Conservation (phyloP, 1,140 invertebrate genomes). For the fruit fly (Drosophila melanogaster) region DNA sequence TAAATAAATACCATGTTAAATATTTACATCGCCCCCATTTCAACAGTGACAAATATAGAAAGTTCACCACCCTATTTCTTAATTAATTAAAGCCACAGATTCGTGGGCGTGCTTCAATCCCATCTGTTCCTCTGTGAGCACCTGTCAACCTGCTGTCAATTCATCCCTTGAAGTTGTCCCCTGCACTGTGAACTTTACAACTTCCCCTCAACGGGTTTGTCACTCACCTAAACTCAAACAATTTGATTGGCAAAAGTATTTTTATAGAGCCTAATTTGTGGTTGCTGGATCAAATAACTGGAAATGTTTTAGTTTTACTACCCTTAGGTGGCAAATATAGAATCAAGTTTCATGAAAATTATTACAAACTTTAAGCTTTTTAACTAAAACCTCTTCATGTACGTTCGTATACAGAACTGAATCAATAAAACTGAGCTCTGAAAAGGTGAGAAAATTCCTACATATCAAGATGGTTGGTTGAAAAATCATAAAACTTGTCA, state of each 20-base stretch:
- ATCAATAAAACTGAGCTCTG: too few species aligned
- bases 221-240: conserved; percentile 27
- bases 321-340: not conserved
- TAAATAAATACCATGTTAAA: not conserved
- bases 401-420: not conserved
- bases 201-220: conserved; percentile 12
- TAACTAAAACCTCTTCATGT: too few species aligned
- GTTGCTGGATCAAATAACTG: not conserved
- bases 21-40: conserved; percentile 9
- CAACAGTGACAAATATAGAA: not conserved
- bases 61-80: conserved; percentile 32
- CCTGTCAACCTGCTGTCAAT: conserved; percentile 71
- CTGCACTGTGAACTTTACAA: not conserved
- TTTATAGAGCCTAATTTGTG: conserved; percentile 1
- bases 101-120: not conserved
- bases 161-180: conserved; percentile 36
- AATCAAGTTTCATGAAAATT: not conserved
- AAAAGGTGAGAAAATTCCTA: not conserved
- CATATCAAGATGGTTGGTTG: not conserved
- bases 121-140: conserved; percentile 5
- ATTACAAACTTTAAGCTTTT: not conserved
- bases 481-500: not conserved
- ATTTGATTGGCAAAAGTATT: conserved; percentile 33
- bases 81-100: conserved; percentile 66
- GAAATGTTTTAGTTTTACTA: not conserved